phyloP scores from a whole-genome alignment of 2,888 invertebrate genomes.

The Xylophagus ater region DNA sequence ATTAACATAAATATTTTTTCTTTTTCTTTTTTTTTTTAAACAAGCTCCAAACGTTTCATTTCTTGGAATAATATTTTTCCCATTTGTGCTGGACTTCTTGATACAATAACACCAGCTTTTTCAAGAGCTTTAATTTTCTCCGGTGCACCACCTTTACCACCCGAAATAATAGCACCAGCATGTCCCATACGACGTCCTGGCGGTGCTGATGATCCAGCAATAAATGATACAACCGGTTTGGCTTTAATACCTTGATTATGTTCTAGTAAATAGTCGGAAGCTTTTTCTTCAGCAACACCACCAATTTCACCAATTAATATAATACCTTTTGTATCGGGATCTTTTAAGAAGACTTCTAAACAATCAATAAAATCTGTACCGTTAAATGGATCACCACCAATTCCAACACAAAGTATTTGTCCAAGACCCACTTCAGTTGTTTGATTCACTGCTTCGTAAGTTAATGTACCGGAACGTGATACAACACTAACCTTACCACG shows the following conservation, averaged over 20 bases:
- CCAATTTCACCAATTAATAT: constrained; percentile 99
- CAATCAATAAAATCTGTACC: constrained; percentile 99
- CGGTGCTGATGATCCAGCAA: constrained; percentile 96
- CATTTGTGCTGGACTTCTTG: constrained; percentile 62
- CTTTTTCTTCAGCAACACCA: constrained; percentile 93
- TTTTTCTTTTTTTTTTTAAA: too few species aligned
- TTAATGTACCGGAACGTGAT: constrained; percentile 93
- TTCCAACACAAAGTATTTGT: constrained; percentile 95
- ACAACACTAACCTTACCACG: constrained; percentile 88
- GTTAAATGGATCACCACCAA: constrained; percentile 99
- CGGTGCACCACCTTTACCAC: constrained; percentile 95
- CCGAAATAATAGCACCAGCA: constrained; percentile 98
- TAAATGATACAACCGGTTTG: constrained; percentile 91
- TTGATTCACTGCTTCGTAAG: constrained; percentile 98
- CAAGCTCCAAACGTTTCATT: constrained; percentile 59
- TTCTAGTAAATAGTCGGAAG: constrained; percentile 79
- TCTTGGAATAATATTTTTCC: constrained; percentile 71
- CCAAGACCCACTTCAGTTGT: constrained; percentile 86
- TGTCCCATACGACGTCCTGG: constrained; percentile 98
- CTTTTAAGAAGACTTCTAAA: constrained; percentile 86
- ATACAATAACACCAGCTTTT: constrained; percentile 88
- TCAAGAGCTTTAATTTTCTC: constrained; percentile 94
- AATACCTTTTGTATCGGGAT: constrained; percentile 90
- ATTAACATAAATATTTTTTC: too few species aligned
- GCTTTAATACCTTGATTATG: constrained; percentile 49